Evolutionary conservation across 2,113 vertebrate genomes (phyloP), one percentile per base, ranked within the genome.

Genomic region (Orthonyx spaldingii): DNA sequence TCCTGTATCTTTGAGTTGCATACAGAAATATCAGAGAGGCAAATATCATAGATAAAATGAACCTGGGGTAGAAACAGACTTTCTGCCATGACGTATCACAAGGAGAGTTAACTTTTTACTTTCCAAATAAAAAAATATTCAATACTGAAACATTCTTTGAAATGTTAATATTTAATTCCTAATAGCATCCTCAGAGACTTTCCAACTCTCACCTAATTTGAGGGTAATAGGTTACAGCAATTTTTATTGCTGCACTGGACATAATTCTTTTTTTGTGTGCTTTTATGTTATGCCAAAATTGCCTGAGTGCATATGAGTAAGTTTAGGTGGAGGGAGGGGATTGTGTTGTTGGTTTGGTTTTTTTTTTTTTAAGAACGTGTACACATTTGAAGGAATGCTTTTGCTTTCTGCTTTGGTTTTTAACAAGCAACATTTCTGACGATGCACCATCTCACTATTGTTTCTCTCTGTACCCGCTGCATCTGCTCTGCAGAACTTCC

Each of bases 241-340:
- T 69, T 96, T 92, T 88, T 82, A 87, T 75, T 84, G 72, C 57
- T 75, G 64, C 79, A 81, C 26, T 94, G 93, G 93, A 94, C 79
- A 19, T 53, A 90, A 75, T 78, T 88, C 22, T 52, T 81, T 66
- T 84, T 83, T 39, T 42, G 27, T 49, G n/a, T 33, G 41, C 68
- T 96, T 90, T 96, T 64, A 94, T 69, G 55, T 66, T 47, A 84
- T 49, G 88, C 93, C 94, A 93, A 84, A 93, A 84, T 63, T 84
- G 90, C 80, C 80, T 41, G 28, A 96, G 37, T 56, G 32, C 47
- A 60, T 71, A 86, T 37, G 85, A 94, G 19, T 69, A 91, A 89
- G 37, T 64, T 70, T 23, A 19, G 53, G 22, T 3, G 7, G 14
- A 28, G 6, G 17, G 27, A 49, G 33, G 6, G 14, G 12, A 30